These are phyloP conservation scores for Drosophila dives DNA, from an alignment of 2,888 invertebrate species.

Conservation along the genomic window DNA sequence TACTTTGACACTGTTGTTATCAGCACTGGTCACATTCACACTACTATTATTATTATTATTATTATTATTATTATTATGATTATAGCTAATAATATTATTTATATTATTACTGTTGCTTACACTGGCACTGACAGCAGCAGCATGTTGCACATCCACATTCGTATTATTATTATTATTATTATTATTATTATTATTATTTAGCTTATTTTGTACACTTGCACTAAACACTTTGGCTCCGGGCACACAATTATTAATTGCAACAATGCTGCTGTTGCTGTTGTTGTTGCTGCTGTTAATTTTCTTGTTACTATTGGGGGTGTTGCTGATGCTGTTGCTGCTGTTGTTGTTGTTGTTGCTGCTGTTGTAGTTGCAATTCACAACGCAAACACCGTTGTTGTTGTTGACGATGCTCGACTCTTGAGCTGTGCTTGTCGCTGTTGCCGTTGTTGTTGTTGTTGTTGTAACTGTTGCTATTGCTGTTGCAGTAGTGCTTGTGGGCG, in stretches of 20 bases:
- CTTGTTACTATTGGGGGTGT: constrained; percentile 26
- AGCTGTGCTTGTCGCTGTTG: constrained; percentile 31
- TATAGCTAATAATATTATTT: constrained; percentile 12
- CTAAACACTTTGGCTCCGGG: constrained; percentile 74
- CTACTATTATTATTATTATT: constrained; percentile 55
- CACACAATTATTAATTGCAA: constrained; percentile 65
- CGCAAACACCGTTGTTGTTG: constrained; percentile 83
- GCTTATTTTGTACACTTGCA: constrained; percentile 72
- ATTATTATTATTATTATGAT: constrained; percentile 49
- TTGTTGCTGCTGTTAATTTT: constrained; percentile 25
- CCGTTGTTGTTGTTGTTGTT: constrained; percentile 61
- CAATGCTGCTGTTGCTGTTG: constrained; percentile 63
- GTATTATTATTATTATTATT: constrained; percentile 19
- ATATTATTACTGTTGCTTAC: constrained; percentile 15
- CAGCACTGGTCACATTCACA: constrained; percentile 58
- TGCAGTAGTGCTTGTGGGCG: constrained; percentile 29
- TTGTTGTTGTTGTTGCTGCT: constrained; percentile 26
- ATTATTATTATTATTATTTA: constrained; percentile 25
- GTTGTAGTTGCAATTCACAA: constrained; percentile 82
- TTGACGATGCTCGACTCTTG: constrained; percentile 73
- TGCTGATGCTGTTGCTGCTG: constrained; percentile 57
- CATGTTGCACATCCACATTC: constrained; percentile 50
- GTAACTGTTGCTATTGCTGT: constrained; percentile 39
- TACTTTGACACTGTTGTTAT: constrained; percentile 77
- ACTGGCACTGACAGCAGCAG: constrained; percentile 31